Evolutionary conservation across 2,888 invertebrate species (phyloP), one percentile per base, ranked within the genome.

Genomic region (Parnassius mnemosyne): DNA sequence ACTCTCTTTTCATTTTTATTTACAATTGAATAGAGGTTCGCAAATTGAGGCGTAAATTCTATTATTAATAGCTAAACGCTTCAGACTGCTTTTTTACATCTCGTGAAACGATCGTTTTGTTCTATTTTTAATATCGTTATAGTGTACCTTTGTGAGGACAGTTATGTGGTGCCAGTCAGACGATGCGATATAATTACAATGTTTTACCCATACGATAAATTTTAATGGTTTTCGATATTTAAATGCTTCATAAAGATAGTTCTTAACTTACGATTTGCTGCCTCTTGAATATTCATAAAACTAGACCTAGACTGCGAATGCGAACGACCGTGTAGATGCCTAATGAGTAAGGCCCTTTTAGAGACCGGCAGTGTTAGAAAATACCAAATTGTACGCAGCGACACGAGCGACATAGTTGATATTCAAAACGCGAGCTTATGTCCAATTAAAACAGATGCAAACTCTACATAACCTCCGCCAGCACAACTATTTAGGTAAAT

Each of bases 201-300:
- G 83, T 84, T 80, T 77, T 70, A 75, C 75, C 72, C 75, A 72
- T 70, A 72, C 69, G 74, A 82, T 82, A 81, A 79, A 81, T 83
- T 81, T 79, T 81, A 84, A 81, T 78, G 69, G 78, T 78, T 71
- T 73, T 76, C 72, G 70, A 79, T 79, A 76, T 81, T 79, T 76
- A 78, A 80, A 80, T 81, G 71, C 76, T 71, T 75, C 71, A 77
- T 83, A 79, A 80, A 81, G 71, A 78, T 77, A 74, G 78, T 79
- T 79, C 78, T 74, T 73, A 72, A 7, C 79, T 83, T 84, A 81
- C 79, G 79, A 83, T 84, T 82, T 81, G 79, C 79, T 75, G 68
- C 72, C 74, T 79, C 78, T 81, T 89, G 84, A 88, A 89, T 89
- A 89, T 85, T 88, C 81, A 87, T 77, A 78, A 80, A 80, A 76